Percentiles rank a stretch among this genome's conserved stretches.
Evolutionary conservation across 2,113 vertebrate species (phyloP).

Genomic region (Clarias macrocephalus): DNA sequence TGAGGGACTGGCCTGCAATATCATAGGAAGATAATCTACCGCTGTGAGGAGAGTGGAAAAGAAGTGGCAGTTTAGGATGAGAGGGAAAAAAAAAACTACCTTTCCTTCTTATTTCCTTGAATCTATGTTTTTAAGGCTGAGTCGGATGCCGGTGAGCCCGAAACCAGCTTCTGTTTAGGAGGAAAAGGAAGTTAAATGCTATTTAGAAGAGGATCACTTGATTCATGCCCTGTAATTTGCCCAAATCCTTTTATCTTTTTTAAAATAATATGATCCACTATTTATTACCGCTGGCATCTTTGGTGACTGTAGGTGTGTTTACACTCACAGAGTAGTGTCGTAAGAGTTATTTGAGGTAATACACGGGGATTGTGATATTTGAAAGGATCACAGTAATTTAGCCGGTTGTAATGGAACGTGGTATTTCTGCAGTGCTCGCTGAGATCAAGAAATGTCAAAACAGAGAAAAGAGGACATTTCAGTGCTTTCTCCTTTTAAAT

Average conservation of each 20-base stretch:
- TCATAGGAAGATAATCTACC: slow-evolving; percentile 61
- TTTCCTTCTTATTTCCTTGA: slow-evolving; percentile 10
- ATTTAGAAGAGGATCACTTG: slow-evolving; percentile 26
- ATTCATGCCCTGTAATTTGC: slow-evolving; percentile 44
- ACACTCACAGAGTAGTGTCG: slow-evolving; percentile 47
- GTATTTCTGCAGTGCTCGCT: slow-evolving; percentile 52
- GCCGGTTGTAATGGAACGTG: slow-evolving; percentile 54
- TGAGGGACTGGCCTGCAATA: slow-evolving; percentile 52
- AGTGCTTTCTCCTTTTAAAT: slow-evolving; percentile 47
- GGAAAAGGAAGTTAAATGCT: slow-evolving; percentile 16
- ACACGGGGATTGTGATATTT: slow-evolving; percentile 63
- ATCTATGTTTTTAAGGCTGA: background rate
- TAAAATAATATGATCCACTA: slow-evolving; percentile 33
- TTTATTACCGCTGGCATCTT: slow-evolving; percentile 42
- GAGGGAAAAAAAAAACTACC: slow-evolving; percentile 35
- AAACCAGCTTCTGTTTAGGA: slow-evolving; percentile 24
- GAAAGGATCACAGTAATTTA: slow-evolving; percentile 64
- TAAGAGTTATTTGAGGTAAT: slow-evolving; percentile 60
- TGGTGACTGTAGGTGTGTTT: slow-evolving; percentile 41
- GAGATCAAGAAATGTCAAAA: slow-evolving; percentile 59
- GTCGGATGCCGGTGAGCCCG: background rate
- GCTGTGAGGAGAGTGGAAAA: slow-evolving; percentile 53
- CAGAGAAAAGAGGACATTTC: slow-evolving; percentile 49
- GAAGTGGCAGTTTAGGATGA: slow-evolving; percentile 36
- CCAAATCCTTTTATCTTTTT: slow-evolving; percentile 38